These are phyloP conservation scores for Arvicanthis niloticus DNA, from an alignment of 2,113 vertebrate genomes.

Conservation along the genomic window DNA sequence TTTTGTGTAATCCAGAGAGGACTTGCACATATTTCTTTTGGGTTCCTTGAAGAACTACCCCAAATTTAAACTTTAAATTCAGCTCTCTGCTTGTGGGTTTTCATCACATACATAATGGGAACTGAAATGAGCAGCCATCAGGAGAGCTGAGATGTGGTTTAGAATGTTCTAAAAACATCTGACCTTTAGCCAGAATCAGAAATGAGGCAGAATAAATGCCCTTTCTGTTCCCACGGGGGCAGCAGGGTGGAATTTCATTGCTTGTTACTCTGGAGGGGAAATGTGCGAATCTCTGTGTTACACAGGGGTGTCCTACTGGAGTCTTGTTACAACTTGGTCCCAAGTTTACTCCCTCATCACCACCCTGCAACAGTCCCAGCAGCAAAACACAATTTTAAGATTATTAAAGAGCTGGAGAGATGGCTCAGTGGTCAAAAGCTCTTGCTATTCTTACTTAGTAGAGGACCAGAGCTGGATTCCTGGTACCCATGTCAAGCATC, in stretches of 20 bases:
- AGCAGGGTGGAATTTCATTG: neutral
- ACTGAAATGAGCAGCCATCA: neutral
- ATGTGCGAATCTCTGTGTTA: neutral
- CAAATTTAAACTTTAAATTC: neutral
- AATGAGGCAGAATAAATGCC: neutral
- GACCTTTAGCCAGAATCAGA: neutral
- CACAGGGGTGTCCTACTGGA: neutral
- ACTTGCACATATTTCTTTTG: neutral
- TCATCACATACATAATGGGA: neutral
- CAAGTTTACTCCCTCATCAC: neutral
- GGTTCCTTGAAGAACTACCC: neutral
- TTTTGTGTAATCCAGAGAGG: neutral
- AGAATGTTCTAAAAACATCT: neutral
- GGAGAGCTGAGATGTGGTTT: neutral
- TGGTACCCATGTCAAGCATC: too few species aligned
- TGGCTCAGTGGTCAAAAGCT: neutral
- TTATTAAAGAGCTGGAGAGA: neutral
- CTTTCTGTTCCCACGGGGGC: neutral
- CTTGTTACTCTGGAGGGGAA: neutral
- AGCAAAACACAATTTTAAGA: neutral
- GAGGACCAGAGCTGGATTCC: neutral
- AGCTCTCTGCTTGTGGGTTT: conserved; percentile 19
- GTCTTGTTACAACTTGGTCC: neutral
- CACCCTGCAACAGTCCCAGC: neutral
- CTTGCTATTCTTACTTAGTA: neutral